Base-by-base conservation (phyloP, 2,888 invertebrate genomes). In the Drosophila borborema region DNA sequence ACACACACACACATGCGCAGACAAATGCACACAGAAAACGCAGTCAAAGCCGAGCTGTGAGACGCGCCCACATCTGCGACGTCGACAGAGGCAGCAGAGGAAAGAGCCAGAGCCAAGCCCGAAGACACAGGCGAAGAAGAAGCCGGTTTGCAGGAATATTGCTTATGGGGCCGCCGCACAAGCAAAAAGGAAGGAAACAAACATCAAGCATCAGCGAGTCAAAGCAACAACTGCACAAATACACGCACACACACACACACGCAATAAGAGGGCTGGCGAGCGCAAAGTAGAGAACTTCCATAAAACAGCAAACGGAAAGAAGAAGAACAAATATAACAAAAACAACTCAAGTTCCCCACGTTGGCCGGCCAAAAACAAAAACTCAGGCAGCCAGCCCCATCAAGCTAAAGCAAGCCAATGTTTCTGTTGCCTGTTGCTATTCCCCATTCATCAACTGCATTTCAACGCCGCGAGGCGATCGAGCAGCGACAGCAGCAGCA, bases 161-260 rank as follows among this genome's bases (percentile, higher is more conserved):
- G 64, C 51, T 77, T 73, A 68, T 67, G 51, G 75, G 70, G 58
- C 58, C 46, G 58, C 58, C 46, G 49, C 74, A 74, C 77, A 74
- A 83, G 73, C 84, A 86, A 86, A 89, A 86, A 86, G 89, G 86
- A 90, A 86, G 86, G 90, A 86, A 86, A 90, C 86, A 90, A 87
- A 73, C 85, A 86, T 88, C 90, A 90, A 80, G 72, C 77, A 73
- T 74, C 73, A 77, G 63, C 68, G 71, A 81, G 71, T 48, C 60
- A 64, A 60, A 31, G 31, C 61, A 55, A 55, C 60, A 74, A 36
- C 38, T n/a, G 23, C 63, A 40, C 51, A 20, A 16, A 36, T 28
- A 51, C 63, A 45, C 41, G n/a, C n/a, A 43, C 18, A 43, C 38
- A 40, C 41, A 18, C 48, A 61, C 40, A 38, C 38, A 38, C 5